Percentiles rank a stretch among this genome's conserved stretches.
Evolutionary conservation across 2,797 vertebrate genomes (phyloP).

Genomic region (Alosa sapidissima): DNA sequence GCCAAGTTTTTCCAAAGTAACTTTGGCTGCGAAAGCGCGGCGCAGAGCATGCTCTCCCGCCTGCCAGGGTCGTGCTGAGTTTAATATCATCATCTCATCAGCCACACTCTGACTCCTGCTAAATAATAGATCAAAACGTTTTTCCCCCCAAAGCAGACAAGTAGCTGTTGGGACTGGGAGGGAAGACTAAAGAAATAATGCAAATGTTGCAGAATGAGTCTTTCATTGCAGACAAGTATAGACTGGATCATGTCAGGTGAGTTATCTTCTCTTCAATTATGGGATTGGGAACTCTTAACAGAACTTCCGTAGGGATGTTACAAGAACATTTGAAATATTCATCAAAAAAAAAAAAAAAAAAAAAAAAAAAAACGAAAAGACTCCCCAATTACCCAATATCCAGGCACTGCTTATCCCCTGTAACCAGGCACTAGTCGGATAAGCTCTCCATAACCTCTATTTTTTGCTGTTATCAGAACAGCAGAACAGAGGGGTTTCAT

Average conservation of each 20-base stretch:
- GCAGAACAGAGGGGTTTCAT: background rate
- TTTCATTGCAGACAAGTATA: background rate
- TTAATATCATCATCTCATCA: conserved; percentile 70
- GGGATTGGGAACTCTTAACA: background rate
- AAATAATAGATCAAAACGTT: conserved; percentile 56
- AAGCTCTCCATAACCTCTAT: too few relatives aligned
- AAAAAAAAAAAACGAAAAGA: too few relatives aligned
- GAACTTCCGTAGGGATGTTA: background rate
- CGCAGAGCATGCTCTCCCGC: conserved; percentile 28
- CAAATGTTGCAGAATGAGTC: background rate
- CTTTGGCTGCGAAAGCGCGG: background rate
- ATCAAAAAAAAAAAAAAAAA: too few relatives aligned
- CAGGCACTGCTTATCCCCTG: too few relatives aligned
- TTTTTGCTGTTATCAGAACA: background rate
- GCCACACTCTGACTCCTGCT: conserved; percentile 67
- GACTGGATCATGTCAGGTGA: background rate
- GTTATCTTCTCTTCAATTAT: background rate
- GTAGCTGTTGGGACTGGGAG: background rate
- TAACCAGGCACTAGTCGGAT: too few relatives aligned
- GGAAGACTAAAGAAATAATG: background rate
- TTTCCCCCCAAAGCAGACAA: conserved; percentile 43
- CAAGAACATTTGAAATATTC: too few relatives aligned
- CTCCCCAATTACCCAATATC: too few relatives aligned
- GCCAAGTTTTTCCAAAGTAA: conserved; percentile 7
- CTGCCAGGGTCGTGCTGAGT: conserved; percentile 60